Conservation (phyloP, 37 sponge, comb jelly and placozoan genomes). For the Eunapius fragilis region DNA sequence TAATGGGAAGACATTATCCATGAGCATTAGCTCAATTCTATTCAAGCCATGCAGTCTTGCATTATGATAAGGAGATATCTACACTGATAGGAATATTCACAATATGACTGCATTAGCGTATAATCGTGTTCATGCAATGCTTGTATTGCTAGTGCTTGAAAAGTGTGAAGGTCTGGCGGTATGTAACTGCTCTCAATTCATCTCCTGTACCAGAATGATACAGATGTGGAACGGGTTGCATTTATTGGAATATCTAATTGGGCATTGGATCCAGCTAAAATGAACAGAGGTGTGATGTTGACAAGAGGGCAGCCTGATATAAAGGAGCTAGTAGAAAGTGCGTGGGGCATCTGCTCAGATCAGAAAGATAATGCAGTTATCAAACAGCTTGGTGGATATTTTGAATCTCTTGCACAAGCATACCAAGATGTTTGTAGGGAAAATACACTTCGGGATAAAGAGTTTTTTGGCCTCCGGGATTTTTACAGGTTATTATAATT, state of each 20-base stretch:
- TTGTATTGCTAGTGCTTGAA: too few relatives aligned
- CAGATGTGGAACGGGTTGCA: conserved; percentile 22
- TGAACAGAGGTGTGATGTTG: conserved; percentile 70
- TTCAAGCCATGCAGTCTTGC: too few relatives aligned
- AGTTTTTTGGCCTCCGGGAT: conserved; percentile 85
- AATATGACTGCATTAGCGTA: too few relatives aligned
- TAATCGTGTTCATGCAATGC: too few relatives aligned
- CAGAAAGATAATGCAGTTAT: conserved; percentile 10
- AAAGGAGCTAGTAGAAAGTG: conserved; percentile 46
- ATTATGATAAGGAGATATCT: too few relatives aligned
- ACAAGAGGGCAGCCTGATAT: conserved; percentile 43
- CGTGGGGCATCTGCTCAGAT: conserved; percentile 49
- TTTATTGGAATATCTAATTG: conserved; percentile 79
- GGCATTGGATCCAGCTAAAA: conserved; percentile 80
- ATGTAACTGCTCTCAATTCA: too few relatives aligned
- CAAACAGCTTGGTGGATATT: conserved; percentile 12
- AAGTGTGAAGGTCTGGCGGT: too few relatives aligned
- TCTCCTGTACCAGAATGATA: too few relatives aligned
- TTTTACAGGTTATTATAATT: conserved; percentile 64
- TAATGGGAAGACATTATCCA: too few relatives aligned
- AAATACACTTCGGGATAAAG: conserved; percentile 8
- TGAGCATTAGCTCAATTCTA: too few relatives aligned
- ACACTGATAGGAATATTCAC: too few relatives aligned
- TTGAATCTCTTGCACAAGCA: conserved; percentile 35
- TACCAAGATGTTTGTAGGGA: conserved; percentile 34